Base-by-base conservation (phyloP, 2,113 vertebrate species). In the Climacteris rufus region DNA sequence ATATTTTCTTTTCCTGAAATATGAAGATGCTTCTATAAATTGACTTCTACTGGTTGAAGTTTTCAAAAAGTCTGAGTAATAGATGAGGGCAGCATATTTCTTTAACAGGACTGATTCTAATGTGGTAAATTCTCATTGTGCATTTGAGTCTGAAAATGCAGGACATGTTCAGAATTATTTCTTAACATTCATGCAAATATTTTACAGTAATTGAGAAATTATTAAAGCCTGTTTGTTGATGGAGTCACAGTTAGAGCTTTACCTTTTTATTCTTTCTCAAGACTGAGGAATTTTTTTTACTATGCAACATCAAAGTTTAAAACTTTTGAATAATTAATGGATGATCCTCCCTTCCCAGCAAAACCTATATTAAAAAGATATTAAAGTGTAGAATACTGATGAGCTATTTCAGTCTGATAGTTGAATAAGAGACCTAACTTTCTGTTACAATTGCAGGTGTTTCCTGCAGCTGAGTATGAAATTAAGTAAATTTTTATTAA, bases 401-500 rank as follows among this genome's bases (percentile, higher is more conserved):
- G 6, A 81, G 37, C 65, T 60, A 45, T 69, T 94, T 83, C 68
- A 78, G 11, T 68, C 49, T 71, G 44, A 81, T 57, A 84, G 52
- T 54, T 83, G 52, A 93, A 60, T 75, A 68, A 52, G 20, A 71
- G 31, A 64, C 16, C 7, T 78, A 54, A 56, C 64, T 60, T 68
- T 90, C 45, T 92, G 53, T 78, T 78, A 53, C 40, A 80, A 69
- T 94, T 93, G 45, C 76, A 91, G 72, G 37, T 89, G 74, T 83
- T 96, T 52, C 81, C 85, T 91, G 89, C 13, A 83, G 81, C 61
- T 56, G 37, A 94, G 22, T 94, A 83, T 39, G 59, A 95, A 98
- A 93, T 96, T 93, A 94, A 66, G 39, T 77, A 88, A 44, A 37
- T 97, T 93, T 87, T 94, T 95, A 93, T 96, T 90, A 95, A 72